Evolutionary conservation across 2,888 invertebrate genomes (phyloP).

Genomic region (Empis stercorea): DNA sequence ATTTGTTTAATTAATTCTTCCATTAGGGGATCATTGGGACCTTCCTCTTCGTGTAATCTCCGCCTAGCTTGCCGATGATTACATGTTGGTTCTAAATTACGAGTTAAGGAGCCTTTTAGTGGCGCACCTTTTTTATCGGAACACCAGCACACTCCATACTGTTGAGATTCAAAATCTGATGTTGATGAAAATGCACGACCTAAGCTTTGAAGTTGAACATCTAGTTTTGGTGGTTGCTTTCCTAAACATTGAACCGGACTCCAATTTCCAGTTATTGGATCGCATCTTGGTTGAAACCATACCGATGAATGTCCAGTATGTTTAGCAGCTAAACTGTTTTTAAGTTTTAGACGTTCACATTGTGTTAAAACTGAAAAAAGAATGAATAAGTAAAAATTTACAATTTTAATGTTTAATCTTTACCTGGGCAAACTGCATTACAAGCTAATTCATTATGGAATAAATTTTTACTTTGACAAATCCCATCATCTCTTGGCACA

Average conservation of each 20-base stretch:
- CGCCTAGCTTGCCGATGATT: slow-evolving; percentile 67
- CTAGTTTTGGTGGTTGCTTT: slow-evolving; percentile 19
- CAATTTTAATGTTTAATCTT: slow-evolving; percentile 5
- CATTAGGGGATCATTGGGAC: slow-evolving; percentile 44
- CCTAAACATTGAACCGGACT: slow-evolving; percentile 70
- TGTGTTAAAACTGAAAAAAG: slow-evolving; percentile 51
- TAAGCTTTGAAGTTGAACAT: slow-evolving; percentile 3
- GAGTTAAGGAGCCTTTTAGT: slow-evolving; percentile 63
- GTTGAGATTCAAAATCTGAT: slow-evolving; percentile 9
- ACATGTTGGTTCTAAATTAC: slow-evolving; percentile 63
- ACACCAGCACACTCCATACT: slow-evolving; percentile 74
- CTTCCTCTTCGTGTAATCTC: slow-evolving; percentile 28
- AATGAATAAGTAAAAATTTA: slow-evolving; percentile 3
- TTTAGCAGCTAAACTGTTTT: slow-evolving; percentile 59
- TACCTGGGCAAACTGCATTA: slow-evolving; percentile 66
- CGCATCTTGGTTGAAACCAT: slow-evolving; percentile 63
- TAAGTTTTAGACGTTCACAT: slow-evolving; percentile 66
- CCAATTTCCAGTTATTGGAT: slow-evolving; percentile 60
- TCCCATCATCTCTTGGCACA: slow-evolving; percentile 45
- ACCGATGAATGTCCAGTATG: slow-evolving; percentile 40
- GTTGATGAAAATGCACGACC: slow-evolving; percentile 19
- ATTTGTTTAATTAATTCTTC: slow-evolving; percentile 59
- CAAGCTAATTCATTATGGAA: slow-evolving; percentile 70
- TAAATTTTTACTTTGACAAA: slow-evolving; percentile 72
- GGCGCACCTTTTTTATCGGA: slow-evolving; percentile 71